Percentiles rank a stretch among this genome's conserved stretches.
phyloP scores from a whole-genome alignment of 2,113 vertebrate genomes.

The Plecturocebus donacophilus region DNA sequence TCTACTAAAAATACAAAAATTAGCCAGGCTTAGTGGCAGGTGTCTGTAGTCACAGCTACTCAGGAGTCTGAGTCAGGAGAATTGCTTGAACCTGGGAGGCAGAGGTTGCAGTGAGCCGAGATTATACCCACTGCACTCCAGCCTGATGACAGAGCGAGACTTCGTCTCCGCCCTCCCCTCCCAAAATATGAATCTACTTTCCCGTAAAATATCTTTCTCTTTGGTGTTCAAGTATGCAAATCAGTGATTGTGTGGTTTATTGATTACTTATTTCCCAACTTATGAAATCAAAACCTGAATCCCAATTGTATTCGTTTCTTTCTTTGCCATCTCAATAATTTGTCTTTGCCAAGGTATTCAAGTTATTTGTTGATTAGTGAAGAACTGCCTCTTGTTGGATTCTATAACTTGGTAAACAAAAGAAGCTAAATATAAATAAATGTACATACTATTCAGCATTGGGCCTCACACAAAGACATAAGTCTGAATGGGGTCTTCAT shows the following conservation, averaged over 20 bases:
- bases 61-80: no score
- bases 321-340: not conserved
- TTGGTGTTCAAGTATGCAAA: not conserved
- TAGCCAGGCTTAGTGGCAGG: no score
- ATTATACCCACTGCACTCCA: no score
- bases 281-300: not conserved
- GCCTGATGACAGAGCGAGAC: no score
- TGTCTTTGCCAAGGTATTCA: not conserved
- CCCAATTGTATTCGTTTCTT: not conserved
- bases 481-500: not conserved
- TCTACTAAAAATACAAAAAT: no score
- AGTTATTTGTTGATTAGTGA: not conserved
- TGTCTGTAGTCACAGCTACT: no score
- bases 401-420: slow-evolving; percentile 1
- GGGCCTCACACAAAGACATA: not conserved
- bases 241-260: not conserved
- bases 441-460: not conserved
- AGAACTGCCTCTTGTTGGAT: not conserved
- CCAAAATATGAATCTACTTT: not conserved
- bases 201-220: not conserved
- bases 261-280: not conserved
- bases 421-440: not conserved
- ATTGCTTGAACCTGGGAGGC: no score
- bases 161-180: no score
- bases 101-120: no score